Conservation (phyloP, 1,140 invertebrate genomes). For the Dysdera silvatica region DNA sequence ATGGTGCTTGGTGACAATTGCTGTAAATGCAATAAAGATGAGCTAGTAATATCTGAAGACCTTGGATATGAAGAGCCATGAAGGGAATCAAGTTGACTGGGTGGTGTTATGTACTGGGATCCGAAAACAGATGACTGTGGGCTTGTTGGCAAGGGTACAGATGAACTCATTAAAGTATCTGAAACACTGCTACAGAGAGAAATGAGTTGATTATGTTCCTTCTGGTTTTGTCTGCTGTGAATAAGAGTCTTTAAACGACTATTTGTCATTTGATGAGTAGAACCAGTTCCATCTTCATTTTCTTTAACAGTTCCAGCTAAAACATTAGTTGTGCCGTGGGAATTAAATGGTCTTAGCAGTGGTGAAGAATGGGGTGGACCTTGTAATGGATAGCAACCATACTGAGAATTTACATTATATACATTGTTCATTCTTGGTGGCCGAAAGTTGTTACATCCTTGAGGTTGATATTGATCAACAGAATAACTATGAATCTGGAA, state of each 20-base stretch:
- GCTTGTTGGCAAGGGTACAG: background rate
- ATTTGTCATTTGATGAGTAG: slow-evolving; percentile 37
- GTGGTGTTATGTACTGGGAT: slow-evolving; percentile 22
- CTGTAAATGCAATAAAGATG: slow-evolving; percentile 21
- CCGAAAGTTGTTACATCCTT: slow-evolving; percentile 16
- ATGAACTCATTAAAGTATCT: background rate
- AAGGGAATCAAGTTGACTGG: slow-evolving; percentile 2
- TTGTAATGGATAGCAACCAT: slow-evolving; percentile 21
- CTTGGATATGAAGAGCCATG: slow-evolving; percentile 4
- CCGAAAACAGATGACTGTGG: slow-evolving; percentile 7
- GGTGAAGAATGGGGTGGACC: slow-evolving; percentile 9
- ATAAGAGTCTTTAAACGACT: slow-evolving; percentile 36
- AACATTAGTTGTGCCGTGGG: background rate
- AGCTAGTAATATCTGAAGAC: slow-evolving; percentile 4
- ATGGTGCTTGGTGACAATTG: slow-evolving; percentile 20
- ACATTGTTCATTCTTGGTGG: slow-evolving; percentile 11
- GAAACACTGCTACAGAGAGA: slow-evolving; percentile 14
- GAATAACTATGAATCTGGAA: slow-evolving; percentile 13
- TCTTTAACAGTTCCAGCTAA: slow-evolving; percentile 1
- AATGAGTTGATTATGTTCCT: slow-evolving; percentile 29
- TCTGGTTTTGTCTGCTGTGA: slow-evolving; percentile 35
- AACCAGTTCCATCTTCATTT: slow-evolving; percentile 13
- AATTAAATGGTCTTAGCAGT: slow-evolving; percentile 1
- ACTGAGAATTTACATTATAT: slow-evolving; percentile 13
- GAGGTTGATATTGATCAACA: slow-evolving; percentile 25